Base-by-base conservation (phyloP, 2,797 vertebrate genomes). In the Crenichthys baileyi region DNA sequence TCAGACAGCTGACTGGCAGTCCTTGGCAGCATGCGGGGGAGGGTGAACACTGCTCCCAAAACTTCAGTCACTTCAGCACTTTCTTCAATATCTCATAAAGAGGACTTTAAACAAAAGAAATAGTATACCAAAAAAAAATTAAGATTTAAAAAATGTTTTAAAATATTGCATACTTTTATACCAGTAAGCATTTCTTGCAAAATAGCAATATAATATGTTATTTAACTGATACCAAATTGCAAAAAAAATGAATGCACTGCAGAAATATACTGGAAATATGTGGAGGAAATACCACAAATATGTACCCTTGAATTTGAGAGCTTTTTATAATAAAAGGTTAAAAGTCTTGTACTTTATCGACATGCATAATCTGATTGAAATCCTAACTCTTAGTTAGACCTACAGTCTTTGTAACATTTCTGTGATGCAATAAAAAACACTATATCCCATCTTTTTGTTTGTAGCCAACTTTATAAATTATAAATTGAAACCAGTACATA, bases 381-480 rank as follows among this genome's bases (percentile, higher is more conserved):
- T 5, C 2, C 26, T 9, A 73, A 65, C 24, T 73, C 11, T 56
- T 46, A 46, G 24, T 46, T 55, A 26, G 60, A 73, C 39, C 78
- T 12, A 26, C 41, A 70, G 29, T 60, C 63, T 73, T 44, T 55
- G 24, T 41, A 72, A 20, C 24, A 50, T n/a, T 56, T 29, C 36
- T 50, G 15, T 24, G 41, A 53, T 58, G 50, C 72, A 55, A 12
- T 55, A 72, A 76, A 75, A 83, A 13, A 74, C 13, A 77, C 31
- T 68, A 70, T 22, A 83, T 65, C 20, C 13, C 0, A 61, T 29
- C 44, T 78, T 85, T 79, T 83, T 72, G 61, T 60, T 79, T 8
- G n/a, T 36, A 80, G 74, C 26, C 1, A 74, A 63, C 39, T 70
- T 70, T 73, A 87, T 85, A 77, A 89, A 73, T 88, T 9, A 22